Conservation (phyloP, 1,140 invertebrate genomes). For the Drosophila santomea region DNA sequence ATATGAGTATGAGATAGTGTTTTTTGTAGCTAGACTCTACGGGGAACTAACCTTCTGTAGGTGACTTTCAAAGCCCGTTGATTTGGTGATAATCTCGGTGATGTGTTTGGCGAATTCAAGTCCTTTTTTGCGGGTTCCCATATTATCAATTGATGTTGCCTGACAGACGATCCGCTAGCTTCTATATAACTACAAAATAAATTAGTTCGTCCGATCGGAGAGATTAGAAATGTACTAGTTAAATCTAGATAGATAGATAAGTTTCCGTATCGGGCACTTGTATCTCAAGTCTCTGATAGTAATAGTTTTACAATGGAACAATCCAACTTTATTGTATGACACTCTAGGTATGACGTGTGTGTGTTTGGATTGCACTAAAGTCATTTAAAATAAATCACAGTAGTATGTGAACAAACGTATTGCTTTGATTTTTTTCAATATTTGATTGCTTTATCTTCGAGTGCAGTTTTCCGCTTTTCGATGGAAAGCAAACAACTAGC, state of each 20-base stretch:
- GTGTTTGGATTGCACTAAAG: not conserved
- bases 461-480: constrained; percentile 4
- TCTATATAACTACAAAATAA: not conserved
- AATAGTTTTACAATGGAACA: not conserved
- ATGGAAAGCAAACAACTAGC: not conserved
- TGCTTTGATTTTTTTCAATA: constrained; percentile 7
- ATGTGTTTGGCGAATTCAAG: constrained; percentile 77
- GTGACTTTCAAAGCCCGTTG: constrained; percentile 68
- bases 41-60: constrained; percentile 57
- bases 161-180: not conserved
- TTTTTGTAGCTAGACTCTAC: not conserved
- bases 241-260: not conserved
- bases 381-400: not conserved
- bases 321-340: not conserved
- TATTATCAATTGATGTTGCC: constrained; percentile 34
- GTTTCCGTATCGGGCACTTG: constrained; percentile 1
- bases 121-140: constrained; percentile 74
- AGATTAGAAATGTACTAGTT: not conserved
- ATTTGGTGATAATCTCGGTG: constrained; percentile 68
- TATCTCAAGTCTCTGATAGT: not conserved
- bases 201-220: not conserved
- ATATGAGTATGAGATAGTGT: not conserved
- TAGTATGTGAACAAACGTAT: not conserved
- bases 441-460: not conserved
- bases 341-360: not conserved